phyloP scores from a whole-genome alignment of 1,140 invertebrate genomes.

The Alviniconcha marisindica region DNA sequence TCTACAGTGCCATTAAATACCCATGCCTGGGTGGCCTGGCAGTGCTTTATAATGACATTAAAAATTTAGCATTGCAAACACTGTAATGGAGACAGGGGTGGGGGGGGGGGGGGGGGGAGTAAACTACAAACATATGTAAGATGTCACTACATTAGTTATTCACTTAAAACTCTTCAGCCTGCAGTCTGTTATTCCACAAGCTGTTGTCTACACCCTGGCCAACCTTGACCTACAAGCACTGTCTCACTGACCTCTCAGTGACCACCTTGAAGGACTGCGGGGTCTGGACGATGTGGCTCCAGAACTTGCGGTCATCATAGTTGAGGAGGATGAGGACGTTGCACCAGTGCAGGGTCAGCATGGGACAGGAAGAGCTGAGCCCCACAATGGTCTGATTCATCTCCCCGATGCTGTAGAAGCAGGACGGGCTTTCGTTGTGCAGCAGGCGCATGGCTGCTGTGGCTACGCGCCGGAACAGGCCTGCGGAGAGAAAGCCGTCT shows the following conservation, averaged over 20 bases:
- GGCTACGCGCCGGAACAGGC: slow-evolving; percentile 80
- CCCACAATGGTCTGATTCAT: slow-evolving; percentile 80
- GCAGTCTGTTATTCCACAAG: background rate
- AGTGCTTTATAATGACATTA: too few species aligned
- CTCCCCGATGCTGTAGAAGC: slow-evolving; percentile 73
- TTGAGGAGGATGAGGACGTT: slow-evolving; percentile 84
- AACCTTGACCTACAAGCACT: too few species aligned
- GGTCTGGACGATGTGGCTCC: slow-evolving; percentile 80
- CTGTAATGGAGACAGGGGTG: too few species aligned
- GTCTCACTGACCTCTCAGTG: slow-evolving; percentile 64
- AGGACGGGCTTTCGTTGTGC: slow-evolving; percentile 69
- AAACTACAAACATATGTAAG: background rate
- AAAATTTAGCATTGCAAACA: too few species aligned
- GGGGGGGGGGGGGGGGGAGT: too few species aligned
- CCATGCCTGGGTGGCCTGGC: too few species aligned
- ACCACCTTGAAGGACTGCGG: slow-evolving; percentile 70
- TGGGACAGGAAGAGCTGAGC: slow-evolving; percentile 78
- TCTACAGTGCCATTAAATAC: too few species aligned
- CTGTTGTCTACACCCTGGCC: background rate
- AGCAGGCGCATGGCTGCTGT: slow-evolving; percentile 79
- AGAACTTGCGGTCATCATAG: slow-evolving; percentile 81
- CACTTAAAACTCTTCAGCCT: background rate
- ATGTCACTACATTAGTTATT: too few species aligned
- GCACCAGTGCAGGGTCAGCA: slow-evolving; percentile 84
- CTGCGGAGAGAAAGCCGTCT: too few species aligned